A percentile compares a stretch with the other conserved stretches of the same genome.
These are phyloP conservation scores for Flexamia atlantica DNA, from an alignment of 2,888 invertebrate species.

Conservation along the genomic window DNA sequence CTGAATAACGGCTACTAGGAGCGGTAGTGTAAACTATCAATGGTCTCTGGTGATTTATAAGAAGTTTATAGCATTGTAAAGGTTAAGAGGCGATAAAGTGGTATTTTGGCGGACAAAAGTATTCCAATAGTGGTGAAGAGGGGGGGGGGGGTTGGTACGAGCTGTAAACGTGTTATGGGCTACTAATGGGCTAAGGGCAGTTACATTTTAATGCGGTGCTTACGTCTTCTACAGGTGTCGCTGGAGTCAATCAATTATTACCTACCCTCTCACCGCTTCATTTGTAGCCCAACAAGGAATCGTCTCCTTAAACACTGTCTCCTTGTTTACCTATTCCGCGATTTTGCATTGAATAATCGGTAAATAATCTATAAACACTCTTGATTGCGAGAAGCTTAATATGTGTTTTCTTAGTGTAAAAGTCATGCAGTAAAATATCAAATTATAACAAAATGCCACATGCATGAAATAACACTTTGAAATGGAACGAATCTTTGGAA, in stretches of 20 bases:
- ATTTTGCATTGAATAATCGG: no score
- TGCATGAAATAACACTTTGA: no score
- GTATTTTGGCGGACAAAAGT: slow-evolving; percentile 51
- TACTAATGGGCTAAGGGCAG: slow-evolving; percentile 49
- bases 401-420: no score
- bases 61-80: slow-evolving; percentile 36
- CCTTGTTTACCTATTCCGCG: no score
- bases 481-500: no score
- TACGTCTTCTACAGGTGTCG: slow-evolving; percentile 21
- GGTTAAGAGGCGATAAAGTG: slow-evolving; percentile 39
- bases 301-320: no score
- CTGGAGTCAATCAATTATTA: slow-evolving; percentile 41
- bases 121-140: slow-evolving; percentile 17
- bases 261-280: slow-evolving; percentile 23
- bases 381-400: no score
- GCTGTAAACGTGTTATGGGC: slow-evolving; percentile 46
- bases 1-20: slow-evolving; percentile 5
- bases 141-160: neutral
- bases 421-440: no score
- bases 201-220: slow-evolving; percentile 47
- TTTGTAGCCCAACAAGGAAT: neutral
- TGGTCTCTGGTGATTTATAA: slow-evolving; percentile 39
- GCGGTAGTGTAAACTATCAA: slow-evolving; percentile 42
- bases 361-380: no score
- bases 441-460: no score